Base-by-base conservation (phyloP, 2,797 vertebrate species). In the Falco biarmicus region DNA sequence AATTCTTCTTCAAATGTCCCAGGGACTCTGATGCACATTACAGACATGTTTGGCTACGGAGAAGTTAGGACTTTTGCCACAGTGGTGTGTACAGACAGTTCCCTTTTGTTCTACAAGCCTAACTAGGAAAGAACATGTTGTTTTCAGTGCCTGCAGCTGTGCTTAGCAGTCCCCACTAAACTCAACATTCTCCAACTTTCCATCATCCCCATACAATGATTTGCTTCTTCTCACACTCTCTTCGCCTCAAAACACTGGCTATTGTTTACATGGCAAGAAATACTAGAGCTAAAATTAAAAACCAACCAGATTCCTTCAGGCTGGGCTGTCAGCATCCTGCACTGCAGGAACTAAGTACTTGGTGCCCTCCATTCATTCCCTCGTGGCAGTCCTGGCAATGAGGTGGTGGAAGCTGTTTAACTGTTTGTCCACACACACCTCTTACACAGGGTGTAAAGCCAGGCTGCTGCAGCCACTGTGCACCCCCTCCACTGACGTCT, bases 201-300 rank as follows among this genome's bases (percentile, higher is more conserved):
- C 79, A 77, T 83, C 56, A 93, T 37, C 15, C 66, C 11, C 41
- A 22, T 20, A 70, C 26, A 86, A 79, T 70, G 59, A 96, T 79
- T 94, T 95, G 65, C 68, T 77, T 31, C 78, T 92, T 94, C 83
- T 88, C 76, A 83, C 53, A 74, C 25, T 45, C 61, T 61, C 56
- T 76, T 84, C 70, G 94, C 31, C 76, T 92, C 54, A 84, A 85
- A 76, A 92, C 34, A 48, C 14, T 39, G 37, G 50, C 63, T 93
- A 79, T 86, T 96, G 82, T 94, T 96, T 96, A 96, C 60, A 86
- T 14, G 63, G 54, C 45, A 93, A 90, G 81, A 89, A 92, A 93
- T 43, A 69, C 32, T 84, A 53, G 26, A 93, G 19, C 41, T 91
- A 79, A 66, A 94, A 86, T 80, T 75, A 56, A 94, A 96, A 85